Evolutionary conservation across 35 echinoderm and acorn worm genomes (phyloP).

Genomic region (Diadema setosum): DNA sequence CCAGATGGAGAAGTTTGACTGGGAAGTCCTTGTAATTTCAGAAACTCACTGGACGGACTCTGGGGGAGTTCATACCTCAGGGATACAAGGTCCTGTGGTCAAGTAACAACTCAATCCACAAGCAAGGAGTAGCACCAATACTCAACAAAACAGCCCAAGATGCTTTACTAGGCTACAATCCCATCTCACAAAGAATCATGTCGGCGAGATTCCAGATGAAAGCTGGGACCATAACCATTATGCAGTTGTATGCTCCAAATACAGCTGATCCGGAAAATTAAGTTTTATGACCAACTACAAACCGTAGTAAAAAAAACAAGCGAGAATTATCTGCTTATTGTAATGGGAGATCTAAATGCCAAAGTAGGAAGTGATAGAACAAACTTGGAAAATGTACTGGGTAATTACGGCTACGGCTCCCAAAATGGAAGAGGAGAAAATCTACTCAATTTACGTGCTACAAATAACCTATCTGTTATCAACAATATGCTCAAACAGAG

Average conservation of each 20-base stretch:
- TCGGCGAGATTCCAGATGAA: slow-evolving; percentile 45
- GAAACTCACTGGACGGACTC: slow-evolving; percentile 38
- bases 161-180: slow-evolving; percentile 38
- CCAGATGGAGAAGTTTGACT: slow-evolving; percentile 26
- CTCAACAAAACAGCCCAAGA: slow-evolving; percentile 30
- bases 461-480: neutral
- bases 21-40: slow-evolving; percentile 34
- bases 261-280: neutral
- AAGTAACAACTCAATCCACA: slow-evolving; percentile 18
- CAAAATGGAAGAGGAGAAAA: slow-evolving; percentile 41
- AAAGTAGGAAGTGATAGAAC: neutral
- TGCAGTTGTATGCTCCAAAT: slow-evolving; percentile 36
- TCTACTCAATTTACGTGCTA: slow-evolving; percentile 30
- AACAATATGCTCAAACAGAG: neutral
- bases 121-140: slow-evolving; percentile 15
- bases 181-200: slow-evolving; percentile 37
- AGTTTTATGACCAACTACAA: slow-evolving; percentile 50
- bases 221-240: neutral
- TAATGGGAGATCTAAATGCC: too few species aligned
- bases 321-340: neutral
- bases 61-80: slow-evolving; percentile 10
- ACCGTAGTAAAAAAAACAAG: neutral
- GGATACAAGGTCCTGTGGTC: slow-evolving; percentile 45
- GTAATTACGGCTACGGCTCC: neutral
- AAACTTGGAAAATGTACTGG: neutral